phyloP scores from a whole-genome alignment of 2,888 invertebrate genomes.

The Ichneumoninae sp. region DNA sequence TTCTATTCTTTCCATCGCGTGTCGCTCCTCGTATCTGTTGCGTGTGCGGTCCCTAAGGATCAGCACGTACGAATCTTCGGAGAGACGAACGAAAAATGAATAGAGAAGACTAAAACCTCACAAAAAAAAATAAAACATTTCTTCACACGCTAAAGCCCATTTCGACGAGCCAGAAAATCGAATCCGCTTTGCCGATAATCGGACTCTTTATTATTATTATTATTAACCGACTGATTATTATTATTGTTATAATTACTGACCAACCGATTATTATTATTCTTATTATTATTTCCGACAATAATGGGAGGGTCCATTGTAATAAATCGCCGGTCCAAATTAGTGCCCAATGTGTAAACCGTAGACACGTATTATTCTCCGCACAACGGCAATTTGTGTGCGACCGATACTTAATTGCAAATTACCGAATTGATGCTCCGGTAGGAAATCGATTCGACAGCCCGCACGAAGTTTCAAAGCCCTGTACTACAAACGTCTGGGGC shows the following conservation, averaged over 20 bases:
- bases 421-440: slow-evolving; percentile 36
- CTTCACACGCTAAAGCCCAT: not conserved
- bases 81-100: not conserved
- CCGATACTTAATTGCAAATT: slow-evolving; percentile 39
- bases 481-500: not conserved
- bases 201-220: no score
- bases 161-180: not conserved
- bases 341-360: no score
- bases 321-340: no score
- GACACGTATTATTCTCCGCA: slow-evolving; percentile 3
- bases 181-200: no score
- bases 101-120: not conserved
- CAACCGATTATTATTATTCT: no score
- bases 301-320: no score
- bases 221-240: no score
- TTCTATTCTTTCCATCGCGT: slow-evolving; percentile 22
- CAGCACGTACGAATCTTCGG: not conserved
- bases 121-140: not conserved
- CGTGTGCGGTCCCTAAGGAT: slow-evolving; percentile 3
- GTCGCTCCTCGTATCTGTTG: slow-evolving; percentile 33
- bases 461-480: slow-evolving; percentile 16
- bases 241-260: no score
- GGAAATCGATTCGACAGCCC: slow-evolving; percentile 38
- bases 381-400: slow-evolving; percentile 34
- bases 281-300: no score